phyloP scores from a whole-genome alignment of 2,797 vertebrate species.

The Ctenopoma multispine region DNA sequence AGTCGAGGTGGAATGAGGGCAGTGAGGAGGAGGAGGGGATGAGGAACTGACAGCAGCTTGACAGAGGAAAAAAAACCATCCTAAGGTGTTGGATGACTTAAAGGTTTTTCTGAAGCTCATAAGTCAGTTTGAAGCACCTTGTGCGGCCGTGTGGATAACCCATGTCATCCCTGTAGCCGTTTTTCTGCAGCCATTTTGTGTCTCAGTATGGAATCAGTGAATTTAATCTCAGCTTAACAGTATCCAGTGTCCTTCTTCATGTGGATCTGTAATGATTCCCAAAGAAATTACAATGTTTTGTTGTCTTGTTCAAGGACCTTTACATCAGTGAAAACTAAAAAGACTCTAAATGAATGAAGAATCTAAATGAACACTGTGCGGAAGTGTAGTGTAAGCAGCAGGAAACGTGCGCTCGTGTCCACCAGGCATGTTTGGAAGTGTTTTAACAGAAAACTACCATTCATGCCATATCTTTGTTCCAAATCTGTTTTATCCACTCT shows the following conservation, averaged over 20 bases:
- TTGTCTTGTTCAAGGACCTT: not conserved
- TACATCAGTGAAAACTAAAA: no score
- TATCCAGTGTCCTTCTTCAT: not conserved
- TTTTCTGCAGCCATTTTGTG: slow-evolving; percentile 4
- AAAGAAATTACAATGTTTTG: not conserved
- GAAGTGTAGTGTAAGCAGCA: no score
- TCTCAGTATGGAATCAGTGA: not conserved
- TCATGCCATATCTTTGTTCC: no score
- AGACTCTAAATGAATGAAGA: no score
- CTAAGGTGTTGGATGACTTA: slow-evolving; percentile 63
- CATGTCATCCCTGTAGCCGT: not conserved
- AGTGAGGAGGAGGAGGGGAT: slow-evolving; percentile 28
- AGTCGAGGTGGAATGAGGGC: slow-evolving; percentile 56
- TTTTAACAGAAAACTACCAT: no score
- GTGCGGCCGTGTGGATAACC: slow-evolving; percentile 9
- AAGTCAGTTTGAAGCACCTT: slow-evolving; percentile 45
- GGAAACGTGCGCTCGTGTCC: no score
- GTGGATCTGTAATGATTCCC: not conserved
- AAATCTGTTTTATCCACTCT: no score
- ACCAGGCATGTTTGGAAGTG: no score
- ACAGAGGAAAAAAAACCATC: slow-evolving; percentile 60
- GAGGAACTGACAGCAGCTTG: slow-evolving; percentile 55
- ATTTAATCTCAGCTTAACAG: slow-evolving; percentile 14
- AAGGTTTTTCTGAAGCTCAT: slow-evolving; percentile 42
- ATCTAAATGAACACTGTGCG: no score